A percentile compares a stretch with the other conserved stretches of the same genome.
Evolutionary conservation across 2,797 vertebrate genomes (phyloP).

Genomic region (Alca torda): DNA sequence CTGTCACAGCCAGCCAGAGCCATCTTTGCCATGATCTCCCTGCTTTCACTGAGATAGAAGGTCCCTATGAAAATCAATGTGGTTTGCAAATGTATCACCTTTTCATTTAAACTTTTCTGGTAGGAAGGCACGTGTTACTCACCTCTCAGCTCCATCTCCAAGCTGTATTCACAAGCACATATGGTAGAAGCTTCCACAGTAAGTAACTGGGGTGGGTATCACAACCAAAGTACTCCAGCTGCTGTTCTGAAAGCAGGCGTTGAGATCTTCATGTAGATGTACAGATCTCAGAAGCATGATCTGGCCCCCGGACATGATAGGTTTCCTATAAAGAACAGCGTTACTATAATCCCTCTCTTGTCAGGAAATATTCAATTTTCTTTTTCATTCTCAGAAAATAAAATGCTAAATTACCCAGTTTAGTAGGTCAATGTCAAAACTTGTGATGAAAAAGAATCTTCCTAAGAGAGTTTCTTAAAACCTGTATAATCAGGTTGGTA

Average conservation of each 20-base stretch:
- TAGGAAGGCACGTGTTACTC: not conserved
- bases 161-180: not conserved
- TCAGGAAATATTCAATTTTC: constrained; percentile 69
- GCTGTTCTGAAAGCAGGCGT: not conserved
- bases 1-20: not conserved
- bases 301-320: constrained; percentile 33
- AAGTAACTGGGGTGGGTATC: not conserved
- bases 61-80: not conserved
- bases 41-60: not conserved
- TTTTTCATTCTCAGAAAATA: constrained; percentile 62
- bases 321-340: constrained; percentile 33
- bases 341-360: constrained; percentile 62
- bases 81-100: not conserved
- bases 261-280: not conserved
- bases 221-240: not conserved
- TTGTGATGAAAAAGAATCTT: constrained; percentile 66
- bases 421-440: constrained; percentile 67
- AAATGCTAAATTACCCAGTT: constrained; percentile 70
- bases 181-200: not conserved
- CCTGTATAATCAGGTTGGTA: constrained; percentile 68
- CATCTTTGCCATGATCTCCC: not conserved
- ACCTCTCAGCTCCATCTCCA: not conserved
- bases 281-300: not conserved
- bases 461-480: constrained; percentile 66
- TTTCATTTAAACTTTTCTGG: not conserved